Evolutionary conservation across 2,113 vertebrate genomes (phyloP).

Genomic region (Chloroceryle aenea): DNA sequence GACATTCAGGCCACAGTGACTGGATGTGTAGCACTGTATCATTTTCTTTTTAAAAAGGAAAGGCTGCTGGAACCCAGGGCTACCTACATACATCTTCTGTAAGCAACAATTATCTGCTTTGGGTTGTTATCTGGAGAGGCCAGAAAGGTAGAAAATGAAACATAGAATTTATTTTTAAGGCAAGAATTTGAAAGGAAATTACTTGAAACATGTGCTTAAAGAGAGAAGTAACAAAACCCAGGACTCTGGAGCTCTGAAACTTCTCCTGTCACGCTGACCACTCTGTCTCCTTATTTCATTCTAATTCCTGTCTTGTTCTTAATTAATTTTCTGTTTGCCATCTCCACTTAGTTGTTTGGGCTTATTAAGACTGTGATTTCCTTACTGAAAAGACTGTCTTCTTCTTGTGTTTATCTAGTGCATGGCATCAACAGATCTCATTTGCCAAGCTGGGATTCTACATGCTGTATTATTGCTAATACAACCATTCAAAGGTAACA

Average conservation of each 20-base stretch:
- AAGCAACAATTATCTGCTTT: not conserved
- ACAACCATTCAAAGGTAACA: not conserved
- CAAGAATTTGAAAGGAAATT: not conserved
- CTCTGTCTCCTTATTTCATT: not conserved
- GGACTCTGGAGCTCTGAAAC: not conserved
- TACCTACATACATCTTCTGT: not conserved
- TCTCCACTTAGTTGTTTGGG: not conserved
- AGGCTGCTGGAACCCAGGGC: not conserved
- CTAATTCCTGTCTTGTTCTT: not conserved
- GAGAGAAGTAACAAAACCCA: not conserved
- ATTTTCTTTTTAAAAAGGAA: not conserved
- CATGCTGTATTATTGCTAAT: not conserved
- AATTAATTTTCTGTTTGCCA: not conserved
- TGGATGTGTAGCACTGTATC: not conserved
- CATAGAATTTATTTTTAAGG: too few species aligned
- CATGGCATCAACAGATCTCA: not conserved
- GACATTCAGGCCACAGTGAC: not conserved
- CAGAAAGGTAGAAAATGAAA: not conserved
- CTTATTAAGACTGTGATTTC: not conserved
- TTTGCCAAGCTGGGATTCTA: not conserved
- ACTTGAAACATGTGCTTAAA: not conserved
- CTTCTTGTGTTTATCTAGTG: not conserved
- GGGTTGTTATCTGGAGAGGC: not conserved
- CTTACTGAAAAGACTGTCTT: not conserved
- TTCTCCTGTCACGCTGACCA: not conserved